Evolutionary conservation across 1,140 invertebrate species (phyloP), one percentile per base, ranked within the genome.

Genomic region (Dolichoris vasculosae): DNA sequence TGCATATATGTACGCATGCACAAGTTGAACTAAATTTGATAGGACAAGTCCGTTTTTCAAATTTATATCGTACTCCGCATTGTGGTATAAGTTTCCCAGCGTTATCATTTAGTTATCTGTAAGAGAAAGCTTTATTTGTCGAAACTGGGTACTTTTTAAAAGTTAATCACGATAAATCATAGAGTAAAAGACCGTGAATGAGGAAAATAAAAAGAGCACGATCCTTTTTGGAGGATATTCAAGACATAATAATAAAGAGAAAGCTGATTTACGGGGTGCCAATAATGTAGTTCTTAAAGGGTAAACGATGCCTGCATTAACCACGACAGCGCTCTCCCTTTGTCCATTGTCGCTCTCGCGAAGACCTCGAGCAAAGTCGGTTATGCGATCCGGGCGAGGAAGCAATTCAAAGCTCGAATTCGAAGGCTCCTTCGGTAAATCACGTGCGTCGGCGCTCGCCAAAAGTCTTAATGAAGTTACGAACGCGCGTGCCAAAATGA

Each of bases 181-280:
- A 26, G 67, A 11, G 9, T 13, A 71, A 71, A 71, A 20, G 13
- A 40, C 13, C 23, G 15, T 17, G 13, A 23, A 40, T 20, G 23
- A 75, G 26, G 26, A 48, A 75, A 75, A 26, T 30, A 32, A 30
- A 32, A n/a, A 26, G 15, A 4, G 15, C 32, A 17, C 67, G 13
- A 17, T 38, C 69, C 38, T 17, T 43, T 4, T 9, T 23, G 67
- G 48, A 20, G 40, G 43, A 69, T 46, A 64, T 30, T 71, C 80
- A 51, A 51, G 67, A 46, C 8, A 55, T 55, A 59, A 20, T 30
- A 71, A 59, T 43, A 40, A 64, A 77, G 82, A 77, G 82, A 83
- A 83, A 83, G 82, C 59, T 76, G 71, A 83, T 83, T 83, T 83
- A 83, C 73, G 43, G 82, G 82, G 82, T 83, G 82, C 38, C 82